Evolutionary conservation across 2,888 invertebrate species (phyloP).

Genomic region (Erebia epiphron): DNA sequence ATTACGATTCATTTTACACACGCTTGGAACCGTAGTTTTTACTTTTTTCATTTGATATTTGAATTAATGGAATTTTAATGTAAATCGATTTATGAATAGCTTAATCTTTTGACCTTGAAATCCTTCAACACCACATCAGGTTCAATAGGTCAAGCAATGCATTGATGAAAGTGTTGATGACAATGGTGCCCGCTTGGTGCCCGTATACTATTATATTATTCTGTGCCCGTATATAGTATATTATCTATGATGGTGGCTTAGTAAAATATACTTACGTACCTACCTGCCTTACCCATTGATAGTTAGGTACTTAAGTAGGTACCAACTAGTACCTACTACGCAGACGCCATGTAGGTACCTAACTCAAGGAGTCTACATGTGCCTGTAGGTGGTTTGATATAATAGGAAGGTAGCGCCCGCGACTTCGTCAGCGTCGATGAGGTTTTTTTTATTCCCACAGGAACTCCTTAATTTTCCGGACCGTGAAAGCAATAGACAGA

Average conservation of each 20-base stretch:
- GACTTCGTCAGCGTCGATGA: too few species aligned
- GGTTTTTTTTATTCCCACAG: too few species aligned
- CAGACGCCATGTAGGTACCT: background rate
- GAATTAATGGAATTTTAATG: background rate
- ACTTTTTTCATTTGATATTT: background rate
- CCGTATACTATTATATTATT: too few species aligned
- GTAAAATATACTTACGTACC: background rate
- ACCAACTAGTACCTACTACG: background rate
- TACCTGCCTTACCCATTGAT: background rate
- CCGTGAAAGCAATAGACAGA: too few species aligned
- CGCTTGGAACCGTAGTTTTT: background rate
- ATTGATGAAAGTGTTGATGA: background rate
- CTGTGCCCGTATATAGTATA: too few species aligned
- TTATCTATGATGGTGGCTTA: too few species aligned
- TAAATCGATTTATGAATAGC: background rate
- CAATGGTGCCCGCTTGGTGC: too few species aligned
- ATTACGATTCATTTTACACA: slow-evolving; percentile 20
- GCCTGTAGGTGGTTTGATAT: too few species aligned
- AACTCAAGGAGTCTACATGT: background rate
- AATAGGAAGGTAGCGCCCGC: too few species aligned
- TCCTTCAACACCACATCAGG: background rate
- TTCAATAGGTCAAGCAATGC: background rate
- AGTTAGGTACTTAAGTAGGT: background rate
- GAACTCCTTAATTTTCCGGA: too few species aligned
- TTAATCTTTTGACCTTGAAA: slow-evolving; percentile 1